phyloP scores from a whole-genome alignment of 2,888 invertebrate species.

The Chironomus riparius region DNA sequence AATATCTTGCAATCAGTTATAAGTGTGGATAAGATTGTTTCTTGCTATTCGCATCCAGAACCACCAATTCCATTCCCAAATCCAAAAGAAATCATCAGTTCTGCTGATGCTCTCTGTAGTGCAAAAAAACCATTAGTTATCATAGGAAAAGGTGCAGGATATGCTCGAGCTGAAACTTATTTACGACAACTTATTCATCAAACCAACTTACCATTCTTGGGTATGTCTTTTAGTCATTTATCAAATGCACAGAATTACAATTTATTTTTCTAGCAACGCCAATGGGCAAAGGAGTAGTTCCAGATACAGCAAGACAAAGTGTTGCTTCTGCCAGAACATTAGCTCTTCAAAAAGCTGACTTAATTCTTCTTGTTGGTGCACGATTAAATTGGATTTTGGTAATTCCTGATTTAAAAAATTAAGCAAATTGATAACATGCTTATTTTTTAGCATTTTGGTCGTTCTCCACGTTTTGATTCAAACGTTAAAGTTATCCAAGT shows the following conservation, averaged over 20 bases:
- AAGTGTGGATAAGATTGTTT: constrained; percentile 37
- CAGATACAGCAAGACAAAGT: constrained; percentile 59
- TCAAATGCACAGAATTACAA: no score
- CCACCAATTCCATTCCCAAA: constrained; percentile 65
- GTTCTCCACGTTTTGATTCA: constrained; percentile 69
- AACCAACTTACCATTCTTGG: constrained; percentile 66
- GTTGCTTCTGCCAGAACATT: constrained; percentile 80
- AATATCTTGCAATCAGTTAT: constrained; percentile 58
- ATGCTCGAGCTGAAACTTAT: constrained; percentile 65
- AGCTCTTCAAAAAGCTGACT: constrained; percentile 81
- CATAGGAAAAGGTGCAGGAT: constrained; percentile 85
- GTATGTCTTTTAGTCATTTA: no score
- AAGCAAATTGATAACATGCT: neutral
- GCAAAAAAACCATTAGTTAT: constrained; percentile 82
- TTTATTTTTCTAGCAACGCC: constrained; percentile 66
- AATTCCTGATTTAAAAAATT: neutral
- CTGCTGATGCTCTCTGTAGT: constrained; percentile 55
- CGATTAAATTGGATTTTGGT: constrained; percentile 90
- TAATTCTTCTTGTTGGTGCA: constrained; percentile 79
- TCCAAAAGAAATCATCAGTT: constrained; percentile 55
- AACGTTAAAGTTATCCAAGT: constrained; percentile 86
- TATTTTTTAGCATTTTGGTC: constrained; percentile 66
- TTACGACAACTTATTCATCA: constrained; percentile 58
- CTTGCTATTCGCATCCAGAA: constrained; percentile 40
- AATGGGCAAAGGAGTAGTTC: constrained; percentile 83